Evolutionary conservation across 2,888 invertebrate species (phyloP), one percentile per base, ranked within the genome.

Genomic region (Ophion obscuratus): DNA sequence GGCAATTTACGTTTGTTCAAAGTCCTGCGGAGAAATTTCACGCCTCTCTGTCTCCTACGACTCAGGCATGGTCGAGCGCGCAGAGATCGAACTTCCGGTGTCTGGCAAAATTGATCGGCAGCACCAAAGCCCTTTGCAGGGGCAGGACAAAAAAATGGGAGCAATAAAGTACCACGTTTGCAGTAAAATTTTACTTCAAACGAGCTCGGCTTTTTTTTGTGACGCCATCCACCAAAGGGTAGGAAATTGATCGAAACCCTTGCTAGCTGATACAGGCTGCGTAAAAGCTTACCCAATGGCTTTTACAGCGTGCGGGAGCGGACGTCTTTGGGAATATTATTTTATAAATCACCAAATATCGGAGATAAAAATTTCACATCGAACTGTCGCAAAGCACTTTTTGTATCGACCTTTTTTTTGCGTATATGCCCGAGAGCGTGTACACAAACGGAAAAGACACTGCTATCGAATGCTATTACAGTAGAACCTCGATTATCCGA

Each of bases 241-340:
- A 73, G 84, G 77, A 81, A 81, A 81, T 84, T 81, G 81, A 77
- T 66, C 67, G 57, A 36, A 62, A 47, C 47, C 70, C 40, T 67
- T 53, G n/a, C 66, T 53, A 31, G 67, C 68, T 64, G 31, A 77
- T 79, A 80, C 70, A 62, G 74, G 76, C 44, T 59, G 31, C 24
- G 47, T 76, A 44, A 71, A 80, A 84, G 80, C 80, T 76, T 36
- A 27, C 24, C 31, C n/a, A 40, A 57, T 57, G 53, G 40, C 57
- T 61, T 75, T 61, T 17, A 31, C 64, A 59, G 31, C 53, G 40
- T 10, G 14, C 17, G 36, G 59, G 40, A 40, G 40, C 40, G 7
- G 27, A 44, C 17, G 68, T 70, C 53, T 71, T 79, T 64, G 53
- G 61, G 79, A 62, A 79, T 11, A 70, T 71, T 79, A 62, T 36